These are phyloP conservation scores for Urechis unicinctus DNA, from an alignment of 2,888 invertebrate genomes.

Conservation along the genomic window DNA sequence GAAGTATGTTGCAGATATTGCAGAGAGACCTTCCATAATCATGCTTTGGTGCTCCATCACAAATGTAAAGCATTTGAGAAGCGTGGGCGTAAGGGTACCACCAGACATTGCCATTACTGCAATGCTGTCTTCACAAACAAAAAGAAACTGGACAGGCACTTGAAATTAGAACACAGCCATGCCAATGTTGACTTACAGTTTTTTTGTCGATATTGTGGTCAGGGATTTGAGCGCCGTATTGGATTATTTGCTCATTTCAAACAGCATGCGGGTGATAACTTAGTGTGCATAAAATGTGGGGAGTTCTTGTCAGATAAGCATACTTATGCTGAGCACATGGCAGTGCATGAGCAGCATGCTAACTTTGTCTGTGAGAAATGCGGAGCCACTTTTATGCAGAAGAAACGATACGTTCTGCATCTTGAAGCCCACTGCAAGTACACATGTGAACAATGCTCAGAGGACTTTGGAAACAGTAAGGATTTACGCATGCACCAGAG, in stretches of 20 bases:
- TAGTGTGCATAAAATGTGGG: not conserved
- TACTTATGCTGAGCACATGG: not conserved
- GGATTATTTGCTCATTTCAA: not conserved
- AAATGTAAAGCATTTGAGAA: not conserved
- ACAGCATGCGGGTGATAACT: not conserved
- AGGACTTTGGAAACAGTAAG: not conserved
- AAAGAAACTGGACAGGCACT: not conserved
- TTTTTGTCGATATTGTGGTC: not conserved
- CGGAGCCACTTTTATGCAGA: not conserved
- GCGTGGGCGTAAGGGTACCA: not conserved
- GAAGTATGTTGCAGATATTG: not conserved
- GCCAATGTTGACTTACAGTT: not conserved
- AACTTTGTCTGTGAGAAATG: not conserved
- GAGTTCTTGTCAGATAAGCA: not conserved
- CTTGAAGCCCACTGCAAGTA: not conserved
- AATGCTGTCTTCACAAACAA: not conserved
- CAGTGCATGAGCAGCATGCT: not conserved
- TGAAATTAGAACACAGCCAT: not conserved
- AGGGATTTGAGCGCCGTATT: not conserved
- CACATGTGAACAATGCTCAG: not conserved
- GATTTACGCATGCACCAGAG: not conserved
- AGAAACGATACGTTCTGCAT: not conserved
- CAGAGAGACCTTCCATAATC: not conserved
- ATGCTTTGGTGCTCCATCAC: not conserved
- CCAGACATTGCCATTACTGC: not conserved